Evolutionary conservation across 2,797 vertebrate species (phyloP), one percentile per base, ranked within the genome.

Genomic region (Myotis pilosus): DNA sequence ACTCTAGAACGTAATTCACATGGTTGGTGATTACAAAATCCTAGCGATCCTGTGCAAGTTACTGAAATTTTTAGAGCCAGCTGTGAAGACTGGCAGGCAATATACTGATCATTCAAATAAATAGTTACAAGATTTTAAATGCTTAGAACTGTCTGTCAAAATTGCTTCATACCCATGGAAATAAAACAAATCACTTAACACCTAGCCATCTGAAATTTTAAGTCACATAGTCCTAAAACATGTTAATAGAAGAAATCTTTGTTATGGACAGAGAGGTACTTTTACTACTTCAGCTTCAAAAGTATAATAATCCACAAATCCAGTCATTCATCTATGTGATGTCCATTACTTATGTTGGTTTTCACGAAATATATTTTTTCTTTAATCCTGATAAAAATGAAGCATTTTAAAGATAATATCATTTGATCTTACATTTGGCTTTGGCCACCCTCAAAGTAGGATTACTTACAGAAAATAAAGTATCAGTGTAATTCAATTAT

Each of bases 111-210:
- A 33, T 68, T 86, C 30, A 92, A 92, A 66, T 57, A 92, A 62
- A 85, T 51, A 79, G 20, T 30, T 36, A 19, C n/a, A 75, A 82
- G 28, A 28, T 60, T 90, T 78, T 51, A 93, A 88, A 57, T 51
- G 62, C 16, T 94, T 84, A 83, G 22, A 44, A 64, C 38, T 4
- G 5, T n/a, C 55, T 71, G 22, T 76, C 47, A 86, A 75, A 95
- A 86, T 68, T 62, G n/a, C 28, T 62, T 66, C 2, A 71, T n/a
- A 62, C 0, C 0, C 5, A 55, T 30, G 6, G 7, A 72, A 89
- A 72, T 23, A 80, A 96, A 92, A 75, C 49, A 90, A 79, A 89
- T 57, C 44, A 51, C 44, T 85, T 91, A 64, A 82, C 19, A 36
- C 12, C 10, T 17, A 64, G 53, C 16, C 7, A 85, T 82, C 13